Percentiles rank a stretch among this genome's conserved stretches.
Evolutionary conservation across 2,888 invertebrate species (phyloP).

Genomic region (Melinopterus prodromus): DNA sequence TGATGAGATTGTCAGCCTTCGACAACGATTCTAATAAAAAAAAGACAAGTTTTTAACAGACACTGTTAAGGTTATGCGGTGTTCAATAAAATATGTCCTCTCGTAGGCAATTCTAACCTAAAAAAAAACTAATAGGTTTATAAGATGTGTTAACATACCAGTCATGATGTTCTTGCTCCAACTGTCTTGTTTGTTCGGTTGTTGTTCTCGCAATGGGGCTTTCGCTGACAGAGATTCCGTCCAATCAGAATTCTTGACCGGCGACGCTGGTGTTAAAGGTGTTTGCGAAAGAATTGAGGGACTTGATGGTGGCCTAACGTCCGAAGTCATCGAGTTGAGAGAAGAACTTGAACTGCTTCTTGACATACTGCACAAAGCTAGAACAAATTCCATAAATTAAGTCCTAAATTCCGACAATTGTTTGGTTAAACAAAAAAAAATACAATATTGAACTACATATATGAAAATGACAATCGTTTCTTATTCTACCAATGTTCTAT

Average conservation of each 20-base stretch:
- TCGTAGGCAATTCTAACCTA: background rate
- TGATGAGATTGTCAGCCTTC: conserved; percentile 38
- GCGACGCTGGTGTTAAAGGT: conserved; percentile 55
- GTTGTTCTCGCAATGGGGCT: conserved; percentile 62
- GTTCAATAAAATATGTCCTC: conserved; percentile 19
- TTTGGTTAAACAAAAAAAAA: too few species aligned
- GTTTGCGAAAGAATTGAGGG: conserved; percentile 55
- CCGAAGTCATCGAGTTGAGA: conserved; percentile 65
- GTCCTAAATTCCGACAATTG: too few species aligned
- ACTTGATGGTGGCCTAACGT: conserved; percentile 56
- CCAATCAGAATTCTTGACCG: conserved; percentile 65
- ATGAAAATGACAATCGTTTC: too few species aligned
- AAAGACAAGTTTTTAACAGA: conserved; percentile 27
- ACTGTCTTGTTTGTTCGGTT: conserved; percentile 53
- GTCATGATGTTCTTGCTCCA: conserved; percentile 51
- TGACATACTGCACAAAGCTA: conserved; percentile 62
- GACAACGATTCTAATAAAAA: conserved; percentile 50
- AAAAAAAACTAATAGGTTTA: too few species aligned
- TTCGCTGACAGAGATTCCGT: conserved; percentile 62
- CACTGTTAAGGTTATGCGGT: background rate
- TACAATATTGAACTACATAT: too few species aligned
- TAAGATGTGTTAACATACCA: conserved; percentile 29
- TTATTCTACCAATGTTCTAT: too few species aligned
- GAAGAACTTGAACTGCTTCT: conserved; percentile 73
- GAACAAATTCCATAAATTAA: too few species aligned